Conservation (phyloP, 2,888 invertebrate species). For the Leucophenga maculata region DNA sequence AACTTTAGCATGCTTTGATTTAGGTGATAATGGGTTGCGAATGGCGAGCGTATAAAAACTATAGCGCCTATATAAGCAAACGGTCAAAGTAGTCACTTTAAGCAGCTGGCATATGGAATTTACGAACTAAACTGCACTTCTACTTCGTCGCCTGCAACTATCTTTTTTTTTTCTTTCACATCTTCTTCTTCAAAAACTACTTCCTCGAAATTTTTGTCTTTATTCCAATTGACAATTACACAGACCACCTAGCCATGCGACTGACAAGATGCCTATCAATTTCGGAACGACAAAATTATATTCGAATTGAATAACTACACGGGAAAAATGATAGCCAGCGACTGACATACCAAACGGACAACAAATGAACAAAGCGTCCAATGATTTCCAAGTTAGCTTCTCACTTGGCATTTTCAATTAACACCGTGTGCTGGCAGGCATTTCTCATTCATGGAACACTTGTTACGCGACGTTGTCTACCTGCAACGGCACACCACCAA, state of each 20-base stretch:
- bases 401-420: constrained; percentile 39
- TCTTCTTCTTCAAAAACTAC: background rate
- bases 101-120: background rate
- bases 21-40: constrained; percentile 2
- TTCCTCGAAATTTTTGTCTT: no score
- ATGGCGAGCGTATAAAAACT: no score
- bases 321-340: background rate
- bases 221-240: background rate
- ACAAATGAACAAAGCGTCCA: no score
- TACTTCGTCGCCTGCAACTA: background rate
- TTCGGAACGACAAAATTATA: no score
- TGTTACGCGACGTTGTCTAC: background rate
- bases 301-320: background rate
- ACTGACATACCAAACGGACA: no score
- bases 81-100: background rate
- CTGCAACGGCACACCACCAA: constrained; percentile 38
- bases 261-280: no score
- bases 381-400: background rate
- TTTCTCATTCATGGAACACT: constrained; percentile 11
- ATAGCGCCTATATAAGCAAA: no score
- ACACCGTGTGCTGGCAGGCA: constrained; percentile 34
- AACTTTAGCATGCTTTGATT: background rate
- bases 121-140: background rate
- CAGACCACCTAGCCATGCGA: background rate
- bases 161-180: background rate